These are phyloP conservation scores for Pseudolaguvia tuberculata DNA, from an alignment of 2,113 vertebrate genomes.

Conservation along the genomic window DNA sequence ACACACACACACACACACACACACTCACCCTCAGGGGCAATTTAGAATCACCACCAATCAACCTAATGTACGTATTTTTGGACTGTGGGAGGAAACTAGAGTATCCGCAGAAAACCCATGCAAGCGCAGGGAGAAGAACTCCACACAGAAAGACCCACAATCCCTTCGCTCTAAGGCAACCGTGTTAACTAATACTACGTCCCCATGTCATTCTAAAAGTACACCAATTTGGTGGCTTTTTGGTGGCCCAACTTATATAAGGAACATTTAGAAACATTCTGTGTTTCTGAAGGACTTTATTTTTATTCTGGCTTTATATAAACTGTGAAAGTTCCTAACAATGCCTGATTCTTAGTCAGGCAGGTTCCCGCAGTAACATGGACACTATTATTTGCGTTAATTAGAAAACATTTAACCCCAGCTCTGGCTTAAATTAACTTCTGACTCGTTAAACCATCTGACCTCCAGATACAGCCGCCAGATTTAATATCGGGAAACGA, in stretches of 20 bases:
- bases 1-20: no score
- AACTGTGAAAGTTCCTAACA: slow-evolving; percentile 10
- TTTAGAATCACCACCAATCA: no score
- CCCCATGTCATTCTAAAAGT: no score
- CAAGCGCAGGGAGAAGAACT: no score
- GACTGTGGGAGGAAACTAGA: no score
- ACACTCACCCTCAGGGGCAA: no score
- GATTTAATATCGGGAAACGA: slow-evolving; percentile 4
- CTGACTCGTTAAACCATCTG: slow-evolving; percentile 42
- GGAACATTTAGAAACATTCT: neutral
- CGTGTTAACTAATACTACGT: no score
- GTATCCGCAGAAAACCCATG: no score
- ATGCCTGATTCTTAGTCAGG: slow-evolving; percentile 4
- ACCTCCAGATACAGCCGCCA: slow-evolving; percentile 19
- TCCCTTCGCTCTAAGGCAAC: no score
- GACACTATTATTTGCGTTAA: slow-evolving; percentile 10
- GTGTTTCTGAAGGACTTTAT: slow-evolving; percentile 1
- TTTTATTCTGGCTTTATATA: slow-evolving; percentile 3
- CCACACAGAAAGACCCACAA: no score
- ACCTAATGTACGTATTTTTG: no score
- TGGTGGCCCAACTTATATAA: neutral
- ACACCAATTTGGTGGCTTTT: no score
- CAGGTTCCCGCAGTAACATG: neutral
- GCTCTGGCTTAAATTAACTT: slow-evolving; percentile 35
- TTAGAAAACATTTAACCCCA: slow-evolving; percentile 24